Base-by-base conservation (phyloP, 1,140 invertebrate species). In the Ladona fulva region DNA sequence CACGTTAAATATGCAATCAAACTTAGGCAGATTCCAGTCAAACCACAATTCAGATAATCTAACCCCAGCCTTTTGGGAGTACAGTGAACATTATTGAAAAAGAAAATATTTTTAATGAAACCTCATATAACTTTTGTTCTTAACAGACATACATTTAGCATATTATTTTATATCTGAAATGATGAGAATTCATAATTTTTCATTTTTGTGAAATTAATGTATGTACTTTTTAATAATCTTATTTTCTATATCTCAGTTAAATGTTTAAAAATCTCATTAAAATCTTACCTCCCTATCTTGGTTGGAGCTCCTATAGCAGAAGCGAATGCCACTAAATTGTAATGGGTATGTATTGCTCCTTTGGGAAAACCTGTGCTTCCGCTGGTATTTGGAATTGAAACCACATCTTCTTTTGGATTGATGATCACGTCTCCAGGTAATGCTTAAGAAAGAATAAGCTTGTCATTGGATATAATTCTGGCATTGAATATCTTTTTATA, bases 351-450 rank as follows among this genome's bases (percentile, higher is more conserved):
- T 14, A 75, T 44, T 59, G 42, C 78, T n/a, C 78, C 22, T 44
- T 78, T 78, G 11, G 78, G 74, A 5, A 78, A n/a, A 6, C 78
- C 78, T 37, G 78, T 78, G 24, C 24, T 44, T 19, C 74, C 78
- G 66, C 78, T 78, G 3, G 78, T 78, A 74, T 76, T 75, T 42
- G 75, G 74, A 25, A 78, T 76, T 24, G 42, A 76, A 6, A 76
- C 42, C n/a, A 78, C 42, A 66, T 78, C 74, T 24, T 78, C 78
- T 44, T 52, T 76, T 24, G 25, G n/a, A n/a, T 78, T 76, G 12
- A 78, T 76, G 16, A 12, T 10, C 7, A 76, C 77, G 42, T 78
- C 37, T 52, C 7, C 37, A 0, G 74, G 37, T 76, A 75, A 25
- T 19, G n/a, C 24, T n/a, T 66, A 12, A 66, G 52, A 22, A 12